Base-by-base conservation (phyloP, 1,140 invertebrate genomes). In the Leucophenga varia region DNA sequence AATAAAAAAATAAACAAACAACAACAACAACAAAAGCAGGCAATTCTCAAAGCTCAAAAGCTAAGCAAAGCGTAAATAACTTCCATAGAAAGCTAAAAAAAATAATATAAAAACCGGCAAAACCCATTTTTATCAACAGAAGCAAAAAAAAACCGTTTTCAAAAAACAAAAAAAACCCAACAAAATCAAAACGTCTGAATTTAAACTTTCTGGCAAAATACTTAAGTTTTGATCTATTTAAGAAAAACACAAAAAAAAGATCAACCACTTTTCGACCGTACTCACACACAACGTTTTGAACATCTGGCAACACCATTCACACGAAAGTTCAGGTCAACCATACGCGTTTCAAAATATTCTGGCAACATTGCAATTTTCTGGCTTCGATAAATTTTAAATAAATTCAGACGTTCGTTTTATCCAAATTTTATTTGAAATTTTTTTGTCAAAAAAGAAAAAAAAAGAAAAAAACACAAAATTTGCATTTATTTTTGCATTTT, bases 171-270 rank as follows among this genome's bases (percentile, higher is more conserved):
- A 8, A 36, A 12, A 36, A 8, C 14, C 7, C 7, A 61, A 42
- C 60, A 64, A 69, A 71, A 58, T 72, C 64, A 31, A 60, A 67
- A 30, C 67, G 67, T 71, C 67, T 71, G 67, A 71, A 71, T 71
- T 71, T 71, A 49, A 63, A 49, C 52, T 61, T 25, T 25, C 47
- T n/a, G 58, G 60, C 61, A 52, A 55, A 52, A 43, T 43, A 67
- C 61, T 46, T 57, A 8, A 37, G 12, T 37, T 37, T 37, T 16
- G 13, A 17, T 37, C 13, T n/a, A n/a, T n/a, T n/a, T n/a, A n/a
- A n/a, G n/a, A n/a, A n/a, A n/a, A n/a, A n/a, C n/a, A n/a, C n/a
- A n/a, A n/a, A n/a, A n/a, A n/a, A n/a, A n/a, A n/a, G n/a, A n/a
- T n/a, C n/a, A n/a, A n/a, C n/a, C n/a, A n/a, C n/a, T n/a, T n/a